Evolutionary conservation across 2,797 vertebrate species (phyloP), one percentile per base, ranked within the genome.

Genomic region (Mergus octosetaceus): DNA sequence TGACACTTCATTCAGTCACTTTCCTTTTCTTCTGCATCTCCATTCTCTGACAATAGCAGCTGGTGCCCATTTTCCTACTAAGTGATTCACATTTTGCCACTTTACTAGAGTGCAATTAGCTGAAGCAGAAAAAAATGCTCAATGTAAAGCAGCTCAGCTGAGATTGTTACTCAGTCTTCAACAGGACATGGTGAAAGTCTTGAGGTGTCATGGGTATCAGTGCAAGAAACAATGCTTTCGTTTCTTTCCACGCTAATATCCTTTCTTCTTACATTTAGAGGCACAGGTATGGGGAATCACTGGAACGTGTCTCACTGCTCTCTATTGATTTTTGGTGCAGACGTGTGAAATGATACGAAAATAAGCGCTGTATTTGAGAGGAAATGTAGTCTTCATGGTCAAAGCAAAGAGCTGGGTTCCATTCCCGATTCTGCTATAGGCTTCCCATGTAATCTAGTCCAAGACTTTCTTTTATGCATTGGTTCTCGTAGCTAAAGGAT

Each of bases 41-140:
- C 81, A 60, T 97, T 96, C 97, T 97, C 95, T 97, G 97, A 98
- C 98, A 97, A 98, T 97, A 97, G 97, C 98, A 97, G 97, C 98
- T 98, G 98, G 97, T 97, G 97, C 97, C 98, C 97, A 97, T 98
- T 98, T 98, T 98, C 95, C 94, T 96, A 95, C 97, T 97, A 98
- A 98, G 97, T 97, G 97, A 98, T 98, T 98, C 98, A 96, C 97
- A 95, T 98, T 98, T 97, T 97, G 96, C 97, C 98, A 97, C 97
- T 98, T 98, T 97, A 95, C 68, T 88, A 90, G 97, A 98, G 97
- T 95, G 96, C 98, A 98, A 98, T 98, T 98, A 98, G 97, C 97
- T 97, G 96, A 97, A 97, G 98, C 95, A 96, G 94, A 96, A 95
- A 77, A 93, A 87, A 94, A 57, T 43, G 90, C 91, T 97, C 91